Percentiles rank a stretch among this genome's conserved stretches.
Conservation (phyloP, 2,113 vertebrate genomes). For the Chaenogobius annularis region DNA sequence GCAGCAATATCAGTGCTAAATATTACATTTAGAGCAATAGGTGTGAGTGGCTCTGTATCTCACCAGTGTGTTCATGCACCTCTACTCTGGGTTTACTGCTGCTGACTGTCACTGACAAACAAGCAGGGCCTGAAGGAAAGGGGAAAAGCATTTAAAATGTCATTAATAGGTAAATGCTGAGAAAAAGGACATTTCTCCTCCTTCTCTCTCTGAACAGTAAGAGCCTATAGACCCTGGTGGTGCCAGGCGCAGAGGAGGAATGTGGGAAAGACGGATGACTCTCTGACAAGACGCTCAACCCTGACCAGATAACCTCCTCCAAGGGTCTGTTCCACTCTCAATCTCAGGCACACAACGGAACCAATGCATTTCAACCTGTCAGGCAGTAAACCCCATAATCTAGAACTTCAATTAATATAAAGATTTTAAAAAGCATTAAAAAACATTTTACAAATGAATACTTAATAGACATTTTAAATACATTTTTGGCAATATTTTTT, state of each 20-base stretch:
- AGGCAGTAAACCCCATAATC: background rate
- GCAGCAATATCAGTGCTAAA: background rate
- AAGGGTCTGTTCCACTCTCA: constrained; percentile 30
- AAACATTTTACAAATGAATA: background rate
- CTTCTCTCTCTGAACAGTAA: background rate
- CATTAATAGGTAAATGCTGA: background rate
- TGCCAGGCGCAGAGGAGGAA: constrained; percentile 74
- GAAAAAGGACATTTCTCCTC: background rate
- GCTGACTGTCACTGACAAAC: constrained; percentile 68
- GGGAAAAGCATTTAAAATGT: background rate
- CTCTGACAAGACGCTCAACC: constrained; percentile 51
- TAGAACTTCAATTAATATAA: background rate
- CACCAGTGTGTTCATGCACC: constrained; percentile 75
- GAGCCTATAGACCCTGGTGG: constrained; percentile 34
- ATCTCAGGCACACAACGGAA: constrained; percentile 15
- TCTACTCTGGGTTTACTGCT: constrained; percentile 70
- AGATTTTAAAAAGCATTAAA: background rate
- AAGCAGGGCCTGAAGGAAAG: constrained; percentile 53
- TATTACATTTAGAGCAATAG: background rate
- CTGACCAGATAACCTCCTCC: constrained; percentile 64
- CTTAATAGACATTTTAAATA: background rate
- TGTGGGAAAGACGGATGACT: constrained; percentile 65
- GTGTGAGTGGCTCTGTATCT: constrained; percentile 15
- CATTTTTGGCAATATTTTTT: background rate
- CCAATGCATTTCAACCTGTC: background rate